These are phyloP conservation scores for Botia almorhae DNA, from an alignment of 2,797 vertebrate species.

Conservation along the genomic window DNA sequence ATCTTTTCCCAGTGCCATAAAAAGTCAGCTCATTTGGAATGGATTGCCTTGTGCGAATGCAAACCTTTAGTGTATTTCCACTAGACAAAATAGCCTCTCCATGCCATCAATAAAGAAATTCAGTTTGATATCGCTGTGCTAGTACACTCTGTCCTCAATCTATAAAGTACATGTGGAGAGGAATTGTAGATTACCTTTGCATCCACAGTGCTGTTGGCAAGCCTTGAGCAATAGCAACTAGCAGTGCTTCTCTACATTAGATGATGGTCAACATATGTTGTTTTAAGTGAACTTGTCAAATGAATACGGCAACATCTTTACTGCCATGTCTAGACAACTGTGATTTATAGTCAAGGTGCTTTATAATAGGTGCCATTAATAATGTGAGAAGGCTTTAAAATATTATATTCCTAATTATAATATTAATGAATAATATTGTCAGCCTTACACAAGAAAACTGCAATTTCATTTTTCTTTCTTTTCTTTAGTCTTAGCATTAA, in stretches of 20 bases:
- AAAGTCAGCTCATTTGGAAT: neutral
- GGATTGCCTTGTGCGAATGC: neutral
- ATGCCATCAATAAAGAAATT: slow-evolving; percentile 3
- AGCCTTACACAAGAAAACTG: no score
- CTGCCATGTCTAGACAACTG: neutral
- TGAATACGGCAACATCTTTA: neutral
- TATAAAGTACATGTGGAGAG: neutral
- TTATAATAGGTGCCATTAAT: neutral
- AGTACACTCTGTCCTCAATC: slow-evolving; percentile 22
- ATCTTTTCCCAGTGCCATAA: neutral
- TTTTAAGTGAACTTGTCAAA: neutral
- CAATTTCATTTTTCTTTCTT: no score
- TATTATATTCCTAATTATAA: no score
- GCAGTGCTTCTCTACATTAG: neutral
- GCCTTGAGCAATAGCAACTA: slow-evolving; percentile 12
- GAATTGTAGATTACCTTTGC: neutral
- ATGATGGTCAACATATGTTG: neutral
- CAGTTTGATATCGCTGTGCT: neutral
- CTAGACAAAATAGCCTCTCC: slow-evolving; percentile 42
- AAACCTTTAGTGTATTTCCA: slow-evolving; percentile 14
- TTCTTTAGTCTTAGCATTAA: no score
- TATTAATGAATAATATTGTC: no score
- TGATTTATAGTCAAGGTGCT: neutral
- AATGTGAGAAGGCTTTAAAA: no score
- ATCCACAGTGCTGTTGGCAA: neutral